phyloP scores from a whole-genome alignment of 92 coral and sea anemone species.

The Parazoanthus darwini region DNA sequence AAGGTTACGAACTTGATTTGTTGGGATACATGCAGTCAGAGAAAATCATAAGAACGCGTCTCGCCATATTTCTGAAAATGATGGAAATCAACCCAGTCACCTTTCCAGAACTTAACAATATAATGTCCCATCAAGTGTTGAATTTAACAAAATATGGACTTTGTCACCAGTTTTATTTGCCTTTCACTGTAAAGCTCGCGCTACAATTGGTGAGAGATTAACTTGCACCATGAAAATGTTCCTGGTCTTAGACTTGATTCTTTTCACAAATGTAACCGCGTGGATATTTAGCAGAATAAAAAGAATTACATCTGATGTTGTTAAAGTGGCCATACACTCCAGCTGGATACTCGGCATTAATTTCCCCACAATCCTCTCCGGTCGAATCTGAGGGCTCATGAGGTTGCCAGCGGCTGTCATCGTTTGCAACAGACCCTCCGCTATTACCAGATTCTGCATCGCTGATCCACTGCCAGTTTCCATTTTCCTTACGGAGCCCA shows the following conservation, averaged over 20 bases:
- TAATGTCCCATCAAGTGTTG: no score
- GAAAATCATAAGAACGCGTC: no score
- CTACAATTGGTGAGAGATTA: no score
- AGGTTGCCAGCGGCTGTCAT: conserved; percentile 31
- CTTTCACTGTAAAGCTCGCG: no score
- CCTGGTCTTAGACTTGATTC: neutral
- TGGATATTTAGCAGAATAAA: neutral
- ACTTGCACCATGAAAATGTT: neutral
- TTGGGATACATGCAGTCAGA: no score
- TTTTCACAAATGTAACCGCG: conserved; percentile 32
- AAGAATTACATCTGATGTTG: conserved; percentile 2
- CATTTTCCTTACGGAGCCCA: conserved; percentile 2
- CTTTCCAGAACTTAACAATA: no score
- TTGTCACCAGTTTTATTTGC: no score
- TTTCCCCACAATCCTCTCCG: conserved; percentile 31
- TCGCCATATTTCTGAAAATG: no score
- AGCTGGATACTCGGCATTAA: conserved; percentile 17
- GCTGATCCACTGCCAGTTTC: conserved; percentile 16
- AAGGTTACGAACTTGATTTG: no score
- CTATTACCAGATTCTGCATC: neutral
- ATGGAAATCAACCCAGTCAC: no score
- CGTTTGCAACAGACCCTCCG: neutral
- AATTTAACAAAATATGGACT: no score
- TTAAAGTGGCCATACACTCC: conserved; percentile 33
- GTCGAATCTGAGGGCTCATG: conserved; percentile 9